Base-by-base conservation (phyloP, 2,113 vertebrate species). In the Pelodiscus sinensis region DNA sequence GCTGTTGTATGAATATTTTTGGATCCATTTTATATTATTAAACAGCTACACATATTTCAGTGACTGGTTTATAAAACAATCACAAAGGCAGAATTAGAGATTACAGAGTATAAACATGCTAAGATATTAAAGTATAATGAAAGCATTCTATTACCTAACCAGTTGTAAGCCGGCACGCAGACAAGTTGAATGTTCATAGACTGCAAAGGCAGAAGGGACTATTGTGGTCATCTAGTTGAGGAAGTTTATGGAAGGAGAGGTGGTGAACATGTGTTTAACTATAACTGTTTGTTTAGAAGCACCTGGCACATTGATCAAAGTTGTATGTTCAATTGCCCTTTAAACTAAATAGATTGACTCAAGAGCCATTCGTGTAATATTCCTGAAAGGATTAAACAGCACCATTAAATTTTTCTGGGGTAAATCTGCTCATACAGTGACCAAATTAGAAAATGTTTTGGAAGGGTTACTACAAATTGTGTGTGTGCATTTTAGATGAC, bases 311-410 rank as follows among this genome's bases (percentile, higher is more conserved):
- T 68, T 85, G 29, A 68, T 87, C 73, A 85, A 55, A 93, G 92
- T 80, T 88, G 85, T 35, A 87, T 92, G 82, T 87, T 86, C 88
- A 90, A 90, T 55, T 44, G 93, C 94, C 96, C 96, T 96, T 95
- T 95, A 96, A 95, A 96, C 94, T 96, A 96, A 92, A 86, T 68
- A 56, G 88, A 95, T 91, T 89, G 93, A 94, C 92, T 91, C 92
- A 91, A 88, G 93, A 93, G 92, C 89, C 93, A 91, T 93, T 91
- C 95, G 71, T 90, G 93, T 95, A 96, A 97, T 90, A 96, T 96
- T 84, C 88, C 90, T 93, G 88, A 94, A 97, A 95, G 93, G 89
- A 94, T 97, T 96, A 96, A 97, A 94, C 94, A 93, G 92, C 94
- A 96, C 87, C 25, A 87, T 35, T 90, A 94, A 87, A 3, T 82